Evolutionary conservation across 2,113 vertebrate genomes (phyloP).

Genomic region (Danionella cerebrum): DNA sequence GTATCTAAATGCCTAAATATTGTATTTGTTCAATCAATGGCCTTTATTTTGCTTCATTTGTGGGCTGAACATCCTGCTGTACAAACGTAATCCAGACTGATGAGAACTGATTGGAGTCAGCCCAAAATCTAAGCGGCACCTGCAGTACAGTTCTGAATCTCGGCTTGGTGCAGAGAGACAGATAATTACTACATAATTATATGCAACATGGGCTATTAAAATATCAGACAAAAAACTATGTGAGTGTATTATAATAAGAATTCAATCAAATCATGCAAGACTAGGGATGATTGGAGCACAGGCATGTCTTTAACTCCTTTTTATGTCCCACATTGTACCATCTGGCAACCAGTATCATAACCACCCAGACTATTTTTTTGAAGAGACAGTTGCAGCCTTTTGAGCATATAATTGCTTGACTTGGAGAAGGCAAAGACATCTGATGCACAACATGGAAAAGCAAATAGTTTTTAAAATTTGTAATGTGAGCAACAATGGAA

Average conservation of each 20-base stretch:
- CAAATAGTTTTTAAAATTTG: too few species aligned
- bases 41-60: too few species aligned
- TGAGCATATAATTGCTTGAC: conserved; percentile 10
- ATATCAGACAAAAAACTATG: conserved; percentile 55
- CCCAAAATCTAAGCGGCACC: conserved; percentile 43
- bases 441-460: neutral
- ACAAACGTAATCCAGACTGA: neutral
- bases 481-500: neutral
- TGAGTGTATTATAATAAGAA: conserved; percentile 54
- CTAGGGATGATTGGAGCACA: conserved; percentile 45
- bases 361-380: conserved; percentile 1
- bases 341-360: conserved; percentile 50
- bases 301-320: conserved; percentile 38
- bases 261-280: conserved; percentile 51
- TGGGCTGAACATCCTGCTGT: neutral
- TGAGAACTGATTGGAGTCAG: conserved; percentile 15
- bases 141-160: conserved; percentile 42
- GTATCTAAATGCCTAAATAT: too few species aligned
- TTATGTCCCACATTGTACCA: conserved; percentile 55
- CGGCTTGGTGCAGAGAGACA: conserved; percentile 55
- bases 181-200: conserved; percentile 63
- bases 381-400: conserved; percentile 7
- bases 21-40: too few species aligned
- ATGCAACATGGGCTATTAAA: conserved; percentile 60
- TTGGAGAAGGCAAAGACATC: conserved; percentile 6